Evolutionary conservation across 1,140 invertebrate genomes (phyloP).

Genomic region (Tetragnatha versicolor): DNA sequence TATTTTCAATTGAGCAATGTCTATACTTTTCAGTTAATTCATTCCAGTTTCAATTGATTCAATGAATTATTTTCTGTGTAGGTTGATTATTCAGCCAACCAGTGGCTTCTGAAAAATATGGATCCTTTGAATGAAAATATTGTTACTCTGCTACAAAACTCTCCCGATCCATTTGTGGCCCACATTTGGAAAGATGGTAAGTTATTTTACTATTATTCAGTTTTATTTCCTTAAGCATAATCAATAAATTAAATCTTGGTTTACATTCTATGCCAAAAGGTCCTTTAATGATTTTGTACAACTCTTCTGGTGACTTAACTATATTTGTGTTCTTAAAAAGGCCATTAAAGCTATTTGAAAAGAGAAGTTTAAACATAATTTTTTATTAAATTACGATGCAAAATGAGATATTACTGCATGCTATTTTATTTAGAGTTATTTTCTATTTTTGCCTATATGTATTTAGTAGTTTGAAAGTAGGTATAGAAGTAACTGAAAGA

Average conservation of each 20-base stretch:
- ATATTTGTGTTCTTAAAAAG: too few species aligned
- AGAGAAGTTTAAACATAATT: too few species aligned
- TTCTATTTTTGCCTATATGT: too few species aligned
- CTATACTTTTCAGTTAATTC: too few species aligned
- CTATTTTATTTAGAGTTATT: too few species aligned
- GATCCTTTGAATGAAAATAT: slow-evolving; percentile 99
- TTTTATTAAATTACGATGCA: too few species aligned
- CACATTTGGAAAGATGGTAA: slow-evolving; percentile 98
- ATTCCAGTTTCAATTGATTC: background rate
- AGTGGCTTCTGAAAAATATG: slow-evolving; percentile 99
- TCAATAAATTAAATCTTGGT: background rate
- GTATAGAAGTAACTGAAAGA: too few species aligned
- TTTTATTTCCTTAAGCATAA: background rate
- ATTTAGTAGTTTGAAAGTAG: too few species aligned
- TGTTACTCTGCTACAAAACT: slow-evolving; percentile 93
- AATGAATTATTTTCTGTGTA: slow-evolving; percentile 58
- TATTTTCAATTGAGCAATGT: too few species aligned
- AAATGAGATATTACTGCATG: too few species aligned
- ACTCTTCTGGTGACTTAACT: background rate
- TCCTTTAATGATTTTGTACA: background rate
- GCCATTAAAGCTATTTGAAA: too few species aligned
- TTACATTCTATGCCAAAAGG: background rate
- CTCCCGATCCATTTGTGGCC: slow-evolving; percentile 94
- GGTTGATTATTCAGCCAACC: slow-evolving; percentile 94
- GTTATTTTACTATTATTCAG: slow-evolving; percentile 11